Base-by-base conservation (phyloP, 2,888 invertebrate genomes). In the Melanostoma mellinum region DNA sequence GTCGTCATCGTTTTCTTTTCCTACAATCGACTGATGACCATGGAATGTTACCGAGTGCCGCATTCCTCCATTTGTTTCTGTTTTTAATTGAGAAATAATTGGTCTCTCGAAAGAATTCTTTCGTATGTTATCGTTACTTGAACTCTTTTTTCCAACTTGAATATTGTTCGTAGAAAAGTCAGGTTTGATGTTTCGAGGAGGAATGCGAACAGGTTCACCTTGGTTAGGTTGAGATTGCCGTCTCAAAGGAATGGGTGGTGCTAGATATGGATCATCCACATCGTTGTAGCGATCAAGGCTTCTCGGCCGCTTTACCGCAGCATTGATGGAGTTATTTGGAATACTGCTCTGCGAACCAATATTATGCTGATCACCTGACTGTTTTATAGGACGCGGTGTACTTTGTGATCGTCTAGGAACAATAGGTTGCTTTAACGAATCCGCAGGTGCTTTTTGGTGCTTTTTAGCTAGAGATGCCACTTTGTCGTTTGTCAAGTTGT, bases 391-490 rank as follows among this genome's bases (percentile, higher is more conserved):
- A 2, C 91, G 87, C 0, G 91, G 91, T 3, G 90, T 91, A 81
- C 91, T 91, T 42, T 91, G 91, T 0, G 91, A 91, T 5, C 91
- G 88, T 2, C 91, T 86, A 0, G 91, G 91, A 42, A 91, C 90
- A 48, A 87, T 84, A 3, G 89, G 89, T 60, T 88, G 88, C 6
- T 85, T 60, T 5, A 79, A 58, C 33, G 81, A 38, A 50, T 75
- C 53, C 20, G 52, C 35, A 0, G 68, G 56, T 1, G 79, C 46
- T 9, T 74, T 80, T 52, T 74, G 68, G n/a, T 68, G 55, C 40
- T 79, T 79, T 6, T 52, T 48, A 10, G 85, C 75, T n/a, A 87
- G 82, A 4, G 87, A 85, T 38, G 86, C 86, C 3, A 85, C 86
- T 63, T 86, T 85, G 53, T 87, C 86, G 68, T 85, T 86, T 32